These are phyloP conservation scores for Silvanus unidentatus DNA, from an alignment of 2,888 invertebrate species.

Conservation along the genomic window DNA sequence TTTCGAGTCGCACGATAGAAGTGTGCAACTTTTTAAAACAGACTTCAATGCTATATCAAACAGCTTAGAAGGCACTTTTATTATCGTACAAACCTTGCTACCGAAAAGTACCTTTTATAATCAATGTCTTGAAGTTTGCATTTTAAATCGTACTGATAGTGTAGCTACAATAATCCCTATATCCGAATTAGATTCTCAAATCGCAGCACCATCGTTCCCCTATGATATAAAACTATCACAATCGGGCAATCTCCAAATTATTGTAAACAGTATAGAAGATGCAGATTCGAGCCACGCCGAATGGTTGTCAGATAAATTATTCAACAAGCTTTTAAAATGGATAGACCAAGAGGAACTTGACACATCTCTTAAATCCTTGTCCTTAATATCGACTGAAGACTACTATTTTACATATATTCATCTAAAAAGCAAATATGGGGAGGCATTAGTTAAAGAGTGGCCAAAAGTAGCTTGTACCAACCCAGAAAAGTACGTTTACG, in stretches of 20 bases:
- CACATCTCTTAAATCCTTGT: constrained; percentile 50
- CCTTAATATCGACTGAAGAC: constrained; percentile 58
- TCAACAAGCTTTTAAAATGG: constrained; percentile 61
- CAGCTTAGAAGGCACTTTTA: constrained; percentile 31
- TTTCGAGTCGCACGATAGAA: constrained; percentile 34
- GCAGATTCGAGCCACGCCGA: constrained; percentile 40
- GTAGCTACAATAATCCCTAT: too few relatives aligned
- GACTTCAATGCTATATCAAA: constrained; percentile 24
- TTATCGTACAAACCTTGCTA: constrained; percentile 45
- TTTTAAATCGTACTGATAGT: constrained; percentile 46
- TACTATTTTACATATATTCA: constrained; percentile 68
- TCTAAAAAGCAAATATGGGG: constrained; percentile 74
- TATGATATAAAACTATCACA: constrained; percentile 43
- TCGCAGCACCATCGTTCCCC: constrained; percentile 49
- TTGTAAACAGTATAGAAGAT: constrained; percentile 42
- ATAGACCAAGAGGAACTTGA: constrained; percentile 45
- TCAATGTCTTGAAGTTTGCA: constrained; percentile 36
- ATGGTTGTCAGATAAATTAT: constrained; percentile 55
- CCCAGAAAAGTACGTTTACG: constrained; percentile 90
- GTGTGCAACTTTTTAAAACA: constrained; percentile 24
- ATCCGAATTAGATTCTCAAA: constrained; percentile 36
- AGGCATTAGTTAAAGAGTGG: constrained; percentile 74
- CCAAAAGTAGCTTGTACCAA: constrained; percentile 88
- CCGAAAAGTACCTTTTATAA: constrained; percentile 37
- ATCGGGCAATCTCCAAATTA: constrained; percentile 39